These are phyloP conservation scores for Hystrix cristata DNA, from an alignment of 2,113 vertebrate genomes.

Conservation along the genomic window DNA sequence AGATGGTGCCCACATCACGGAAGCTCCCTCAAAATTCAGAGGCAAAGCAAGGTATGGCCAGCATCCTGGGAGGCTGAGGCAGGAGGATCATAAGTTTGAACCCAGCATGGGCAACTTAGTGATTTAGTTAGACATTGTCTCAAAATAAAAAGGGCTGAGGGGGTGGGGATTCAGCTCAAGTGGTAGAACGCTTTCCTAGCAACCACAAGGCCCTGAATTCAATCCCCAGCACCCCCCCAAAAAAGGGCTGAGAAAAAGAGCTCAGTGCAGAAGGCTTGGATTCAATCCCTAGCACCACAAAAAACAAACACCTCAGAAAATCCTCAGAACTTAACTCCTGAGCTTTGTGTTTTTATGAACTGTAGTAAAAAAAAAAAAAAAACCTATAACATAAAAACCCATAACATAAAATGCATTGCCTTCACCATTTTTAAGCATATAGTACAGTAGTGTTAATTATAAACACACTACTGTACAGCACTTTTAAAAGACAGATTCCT, in stretches of 20 bases:
- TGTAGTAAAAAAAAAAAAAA: not conserved
- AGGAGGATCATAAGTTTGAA: not conserved
- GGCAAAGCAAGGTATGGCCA: not conserved
- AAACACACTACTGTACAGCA: not conserved
- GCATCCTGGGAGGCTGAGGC: not conserved
- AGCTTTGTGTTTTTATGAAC: not conserved
- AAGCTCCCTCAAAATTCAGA: not conserved
- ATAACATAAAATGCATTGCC: not conserved
- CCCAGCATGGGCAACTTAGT: not conserved
- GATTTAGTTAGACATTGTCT: not conserved
- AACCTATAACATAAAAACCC: no score
- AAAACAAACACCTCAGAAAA: not conserved
- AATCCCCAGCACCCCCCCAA: no score
- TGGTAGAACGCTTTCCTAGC: no score
- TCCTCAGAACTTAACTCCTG: not conserved
- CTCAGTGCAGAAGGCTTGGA: not conserved
- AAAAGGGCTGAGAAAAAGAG: not conserved
- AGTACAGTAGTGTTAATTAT: not conserved
- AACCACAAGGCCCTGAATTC: no score
- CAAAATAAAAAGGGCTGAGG: not conserved
- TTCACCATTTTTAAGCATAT: not conserved
- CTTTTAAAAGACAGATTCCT: not conserved
- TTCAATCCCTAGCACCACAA: not conserved
- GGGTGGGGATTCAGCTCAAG: no score
- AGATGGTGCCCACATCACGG: not conserved